Evolutionary conservation across 1,140 invertebrate species (phyloP).

Genomic region (Ips nitidus): DNA sequence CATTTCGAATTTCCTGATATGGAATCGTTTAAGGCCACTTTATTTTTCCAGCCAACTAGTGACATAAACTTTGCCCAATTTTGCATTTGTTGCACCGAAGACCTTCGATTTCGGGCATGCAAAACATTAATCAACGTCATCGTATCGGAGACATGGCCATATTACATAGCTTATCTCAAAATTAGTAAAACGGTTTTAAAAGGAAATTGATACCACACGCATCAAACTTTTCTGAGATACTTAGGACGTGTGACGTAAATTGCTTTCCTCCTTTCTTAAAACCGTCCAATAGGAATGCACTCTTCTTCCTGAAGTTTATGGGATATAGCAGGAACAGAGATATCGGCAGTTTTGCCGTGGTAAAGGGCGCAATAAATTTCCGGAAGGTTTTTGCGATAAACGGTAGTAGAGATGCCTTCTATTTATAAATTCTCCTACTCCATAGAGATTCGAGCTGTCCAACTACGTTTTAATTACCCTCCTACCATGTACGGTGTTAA

Average conservation of each 20-base stretch:
- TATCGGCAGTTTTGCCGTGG: not conserved
- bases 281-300: not conserved
- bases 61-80: not conserved
- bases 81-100: not conserved
- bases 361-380: slow-evolving; percentile 2
- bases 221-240: too few relatives aligned
- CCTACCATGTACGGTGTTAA: not conserved
- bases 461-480: not conserved
- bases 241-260: too few relatives aligned
- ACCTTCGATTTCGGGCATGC: not conserved
- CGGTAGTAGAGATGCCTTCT: too few relatives aligned
- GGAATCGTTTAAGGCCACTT: slow-evolving; percentile 6
- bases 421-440: too few relatives aligned
- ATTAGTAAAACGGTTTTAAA: too few relatives aligned
- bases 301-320: slow-evolving; percentile 2
- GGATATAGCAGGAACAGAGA: not conserved
- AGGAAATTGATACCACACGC: too few relatives aligned
- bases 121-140: too few relatives aligned
- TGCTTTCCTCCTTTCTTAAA: not conserved
- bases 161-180: too few relatives aligned
- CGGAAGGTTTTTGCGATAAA: too few relatives aligned
- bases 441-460: not conserved
- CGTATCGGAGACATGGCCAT: too few relatives aligned
- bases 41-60: slow-evolving; percentile 6
- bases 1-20: slow-evolving; percentile 1